Conservation (phyloP, 2,888 invertebrate species). For the Sphaerophoria rueppellii region DNA sequence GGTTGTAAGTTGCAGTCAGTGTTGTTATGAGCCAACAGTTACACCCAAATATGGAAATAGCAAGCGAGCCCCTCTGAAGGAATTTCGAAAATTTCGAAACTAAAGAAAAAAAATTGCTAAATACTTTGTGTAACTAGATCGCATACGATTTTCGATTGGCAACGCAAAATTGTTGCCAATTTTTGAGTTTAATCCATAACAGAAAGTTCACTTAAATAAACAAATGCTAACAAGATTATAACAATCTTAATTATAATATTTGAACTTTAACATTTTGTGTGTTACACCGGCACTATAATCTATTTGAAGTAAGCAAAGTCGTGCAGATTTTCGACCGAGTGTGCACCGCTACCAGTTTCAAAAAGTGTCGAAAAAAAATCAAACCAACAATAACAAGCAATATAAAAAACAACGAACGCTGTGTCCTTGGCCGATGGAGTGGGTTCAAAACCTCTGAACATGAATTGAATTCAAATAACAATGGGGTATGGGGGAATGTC, state of each 20-base stretch:
- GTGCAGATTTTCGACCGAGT: constrained; percentile 11
- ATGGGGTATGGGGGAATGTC: constrained; percentile 15
- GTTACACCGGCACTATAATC: too few relatives aligned
- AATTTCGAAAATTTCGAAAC: background rate
- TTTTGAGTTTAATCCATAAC: too few relatives aligned
- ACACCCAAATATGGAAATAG: constrained; percentile 19
- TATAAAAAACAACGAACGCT: background rate
- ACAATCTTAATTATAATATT: too few relatives aligned
- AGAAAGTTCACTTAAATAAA: too few relatives aligned
- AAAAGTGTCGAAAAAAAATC: constrained; percentile 7
- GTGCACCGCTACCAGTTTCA: background rate
- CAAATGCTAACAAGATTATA: too few relatives aligned
- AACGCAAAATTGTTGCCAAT: too few relatives aligned
- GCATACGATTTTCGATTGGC: background rate
- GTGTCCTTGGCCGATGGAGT: constrained; percentile 37
- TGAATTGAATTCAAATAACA: constrained; percentile 40
- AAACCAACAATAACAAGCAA: background rate
- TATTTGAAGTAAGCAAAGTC: background rate
- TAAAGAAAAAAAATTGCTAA: background rate
- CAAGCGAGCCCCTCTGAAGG: background rate
- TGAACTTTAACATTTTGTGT: too few relatives aligned
- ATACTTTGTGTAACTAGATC: background rate
- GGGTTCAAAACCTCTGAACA: constrained; percentile 25
- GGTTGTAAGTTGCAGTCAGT: background rate
- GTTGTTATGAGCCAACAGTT: constrained; percentile 8